These are phyloP conservation scores for Lytechinus pictus DNA, from an alignment of 35 echinoderm and acorn worm species.

Conservation along the genomic window DNA sequence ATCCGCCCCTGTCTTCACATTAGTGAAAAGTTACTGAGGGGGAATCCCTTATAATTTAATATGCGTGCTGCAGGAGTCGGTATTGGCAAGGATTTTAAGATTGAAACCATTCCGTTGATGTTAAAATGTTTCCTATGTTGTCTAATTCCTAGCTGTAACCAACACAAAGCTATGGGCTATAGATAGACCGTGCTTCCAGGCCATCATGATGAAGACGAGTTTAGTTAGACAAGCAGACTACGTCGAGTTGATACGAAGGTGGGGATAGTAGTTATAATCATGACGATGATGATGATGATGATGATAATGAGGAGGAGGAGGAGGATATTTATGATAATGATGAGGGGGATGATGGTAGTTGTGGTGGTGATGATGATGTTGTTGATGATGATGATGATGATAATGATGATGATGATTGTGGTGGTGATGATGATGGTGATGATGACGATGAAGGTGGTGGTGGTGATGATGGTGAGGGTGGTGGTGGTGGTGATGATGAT, in stretches of 20 bases:
- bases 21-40: no score
- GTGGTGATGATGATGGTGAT: not conserved
- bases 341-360: not conserved
- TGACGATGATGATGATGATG: not conserved
- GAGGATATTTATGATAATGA: not conserved
- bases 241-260: conserved; percentile 91
- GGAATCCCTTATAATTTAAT: no score
- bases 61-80: no score
- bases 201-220: conserved; percentile 99
- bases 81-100: no score
- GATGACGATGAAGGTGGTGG: not conserved
- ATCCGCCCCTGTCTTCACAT: no score
- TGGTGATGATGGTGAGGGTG: not conserved
- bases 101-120: no score
- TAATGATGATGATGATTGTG: not conserved
- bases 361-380: not conserved
- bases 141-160: conserved; percentile 62
- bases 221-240: conserved; percentile 90
- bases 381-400: not conserved
- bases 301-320: not conserved
- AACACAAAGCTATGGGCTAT: conserved; percentile 95
- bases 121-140: no score
- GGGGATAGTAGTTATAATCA: not conserved
- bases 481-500: not conserved
- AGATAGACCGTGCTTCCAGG: conserved; percentile 94